These are phyloP conservation scores for Okapia johnstoni DNA, from an alignment of 2,113 vertebrate species.

Conservation along the genomic window DNA sequence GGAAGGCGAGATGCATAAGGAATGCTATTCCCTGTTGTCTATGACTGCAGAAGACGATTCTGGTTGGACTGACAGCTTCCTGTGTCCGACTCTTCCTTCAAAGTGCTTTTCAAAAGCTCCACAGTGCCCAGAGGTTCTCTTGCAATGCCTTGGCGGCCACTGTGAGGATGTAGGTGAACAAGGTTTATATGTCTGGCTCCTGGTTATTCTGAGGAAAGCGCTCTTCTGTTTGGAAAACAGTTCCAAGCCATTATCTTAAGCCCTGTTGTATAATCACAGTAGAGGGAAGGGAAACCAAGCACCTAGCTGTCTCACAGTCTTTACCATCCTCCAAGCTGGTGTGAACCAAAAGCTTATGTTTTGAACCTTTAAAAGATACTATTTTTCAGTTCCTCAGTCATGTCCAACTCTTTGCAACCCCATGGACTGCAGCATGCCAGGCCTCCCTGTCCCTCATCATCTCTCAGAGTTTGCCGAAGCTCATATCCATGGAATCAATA, in stretches of 20 bases:
- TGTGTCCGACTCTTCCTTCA: background rate
- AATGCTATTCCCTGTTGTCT: background rate
- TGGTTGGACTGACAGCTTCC: fast-evolving
- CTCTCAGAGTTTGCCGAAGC: background rate
- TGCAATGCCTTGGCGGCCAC: background rate
- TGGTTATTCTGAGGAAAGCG: background rate
- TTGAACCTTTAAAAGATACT: background rate
- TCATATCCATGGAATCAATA: background rate
- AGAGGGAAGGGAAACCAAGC: background rate
- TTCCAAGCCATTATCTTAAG: background rate
- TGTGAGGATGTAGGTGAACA: background rate
- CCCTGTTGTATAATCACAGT: background rate
- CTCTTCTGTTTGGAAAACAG: background rate
- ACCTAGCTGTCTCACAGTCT: background rate
- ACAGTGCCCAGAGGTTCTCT: background rate
- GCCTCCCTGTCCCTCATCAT: background rate
- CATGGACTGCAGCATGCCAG: background rate
- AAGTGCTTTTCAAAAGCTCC: background rate
- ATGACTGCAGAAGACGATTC: background rate
- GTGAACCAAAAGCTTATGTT: background rate
- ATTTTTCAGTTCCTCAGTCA: background rate
- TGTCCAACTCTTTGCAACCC: background rate
- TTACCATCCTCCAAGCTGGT: background rate
- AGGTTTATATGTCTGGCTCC: background rate
- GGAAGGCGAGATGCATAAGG: background rate